phyloP scores from a whole-genome alignment of 2,888 invertebrate species.

The Charanyca ferruginea region DNA sequence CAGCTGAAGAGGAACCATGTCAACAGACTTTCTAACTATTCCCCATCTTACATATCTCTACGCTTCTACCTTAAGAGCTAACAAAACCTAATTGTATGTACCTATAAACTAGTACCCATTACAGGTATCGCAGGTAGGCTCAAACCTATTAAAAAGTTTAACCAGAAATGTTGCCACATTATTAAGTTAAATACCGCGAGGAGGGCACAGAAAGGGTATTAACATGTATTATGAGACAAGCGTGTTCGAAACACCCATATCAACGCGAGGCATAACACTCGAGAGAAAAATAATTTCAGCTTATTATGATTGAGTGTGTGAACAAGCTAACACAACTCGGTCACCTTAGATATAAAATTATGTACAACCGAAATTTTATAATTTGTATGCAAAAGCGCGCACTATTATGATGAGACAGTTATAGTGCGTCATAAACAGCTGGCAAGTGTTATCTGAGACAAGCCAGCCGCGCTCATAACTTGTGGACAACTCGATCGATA shows the following conservation, averaged over 20 bases:
- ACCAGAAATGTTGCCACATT: constrained; percentile 39
- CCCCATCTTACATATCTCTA: constrained; percentile 45
- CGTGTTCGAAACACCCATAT: constrained; percentile 48
- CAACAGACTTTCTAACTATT: constrained; percentile 64
- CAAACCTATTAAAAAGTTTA: constrained; percentile 39
- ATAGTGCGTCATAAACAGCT: constrained; percentile 67
- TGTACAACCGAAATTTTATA: constrained; percentile 35
- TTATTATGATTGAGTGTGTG: constrained; percentile 42
- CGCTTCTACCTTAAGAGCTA: constrained; percentile 37
- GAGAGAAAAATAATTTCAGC: constrained; percentile 60
- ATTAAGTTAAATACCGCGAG: constrained; percentile 53
- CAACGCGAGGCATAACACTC: constrained; percentile 43
- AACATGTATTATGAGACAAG: constrained; percentile 56
- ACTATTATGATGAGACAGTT: constrained; percentile 59
- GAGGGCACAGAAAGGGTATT: constrained; percentile 33
- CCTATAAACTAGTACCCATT: not conserved
- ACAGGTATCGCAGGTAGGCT: constrained; percentile 15
- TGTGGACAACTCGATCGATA: constrained; percentile 69
- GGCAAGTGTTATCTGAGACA: constrained; percentile 75
- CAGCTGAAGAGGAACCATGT: constrained; percentile 62
- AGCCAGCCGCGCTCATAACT: constrained; percentile 71
- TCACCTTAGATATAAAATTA: constrained; percentile 23
- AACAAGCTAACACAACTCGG: constrained; percentile 29
- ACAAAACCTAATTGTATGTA: constrained; percentile 28
- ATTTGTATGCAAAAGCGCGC: constrained; percentile 59